Evolutionary conservation across 2,113 vertebrate genomes (phyloP).

Genomic region (Mormoops blainvillei): DNA sequence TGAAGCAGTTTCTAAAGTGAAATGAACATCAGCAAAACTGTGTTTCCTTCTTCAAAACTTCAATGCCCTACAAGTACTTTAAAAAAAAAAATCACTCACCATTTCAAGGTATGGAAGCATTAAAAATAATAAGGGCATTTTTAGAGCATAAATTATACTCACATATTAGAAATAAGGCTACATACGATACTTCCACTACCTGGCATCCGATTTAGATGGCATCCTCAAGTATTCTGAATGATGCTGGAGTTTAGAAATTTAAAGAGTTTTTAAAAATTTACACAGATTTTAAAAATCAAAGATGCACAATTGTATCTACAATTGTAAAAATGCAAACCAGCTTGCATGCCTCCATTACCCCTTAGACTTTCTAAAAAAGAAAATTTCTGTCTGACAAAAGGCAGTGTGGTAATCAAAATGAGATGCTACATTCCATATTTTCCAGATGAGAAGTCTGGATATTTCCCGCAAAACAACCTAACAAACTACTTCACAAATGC

Average conservation of each 20-base stretch:
- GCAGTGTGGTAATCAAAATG: background rate
- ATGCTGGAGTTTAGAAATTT: background rate
- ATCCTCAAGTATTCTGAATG: background rate
- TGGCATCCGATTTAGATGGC: background rate
- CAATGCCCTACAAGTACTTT: background rate
- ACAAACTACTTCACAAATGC: background rate
- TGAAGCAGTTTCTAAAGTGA: conserved; percentile 46
- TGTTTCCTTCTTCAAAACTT: background rate
- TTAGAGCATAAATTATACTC: background rate
- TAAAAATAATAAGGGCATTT: conserved; percentile 11
- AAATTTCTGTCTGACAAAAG: background rate
- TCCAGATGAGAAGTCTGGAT: background rate
- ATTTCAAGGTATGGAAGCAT: background rate
- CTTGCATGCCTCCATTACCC: background rate
- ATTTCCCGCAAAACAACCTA: background rate
- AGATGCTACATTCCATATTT: background rate
- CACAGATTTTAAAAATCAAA: background rate
- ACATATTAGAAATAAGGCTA: background rate
- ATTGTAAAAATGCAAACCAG: background rate
- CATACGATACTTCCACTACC: background rate
- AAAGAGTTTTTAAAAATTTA: conserved; percentile 10
- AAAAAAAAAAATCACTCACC: background rate
- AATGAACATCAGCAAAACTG: conserved; percentile 52
- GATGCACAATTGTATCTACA: background rate
- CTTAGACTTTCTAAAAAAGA: background rate